Evolutionary conservation across 2,888 invertebrate genomes (phyloP).

Genomic region (Pollenia amentaria): DNA sequence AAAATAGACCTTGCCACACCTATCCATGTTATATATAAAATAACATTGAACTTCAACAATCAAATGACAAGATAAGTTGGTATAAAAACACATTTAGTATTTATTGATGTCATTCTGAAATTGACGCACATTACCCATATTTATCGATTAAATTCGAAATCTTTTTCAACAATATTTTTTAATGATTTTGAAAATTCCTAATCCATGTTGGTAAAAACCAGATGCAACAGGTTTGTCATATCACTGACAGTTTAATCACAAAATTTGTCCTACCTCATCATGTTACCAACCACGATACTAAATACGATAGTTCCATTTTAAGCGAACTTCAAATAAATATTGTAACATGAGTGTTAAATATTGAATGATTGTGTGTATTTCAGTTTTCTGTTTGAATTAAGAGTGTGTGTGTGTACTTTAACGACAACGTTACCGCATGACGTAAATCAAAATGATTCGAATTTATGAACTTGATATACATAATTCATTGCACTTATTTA

Average conservation of each 20-base stretch:
- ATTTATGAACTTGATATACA: constrained; percentile 55
- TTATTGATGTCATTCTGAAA: constrained; percentile 1
- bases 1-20: no score
- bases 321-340: background rate
- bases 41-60: background rate
- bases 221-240: constrained; percentile 13
- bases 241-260: background rate
- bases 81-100: background rate
- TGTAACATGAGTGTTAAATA: constrained; percentile 17
- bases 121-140: constrained; percentile 6
- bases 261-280: background rate
- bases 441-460: constrained; percentile 43
- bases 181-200: background rate
- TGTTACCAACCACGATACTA: background rate
- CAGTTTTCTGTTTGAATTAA: background rate
- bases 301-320: constrained; percentile 6
- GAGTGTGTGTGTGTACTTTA: constrained; percentile 1
- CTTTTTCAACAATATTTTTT: background rate
- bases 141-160: background rate
- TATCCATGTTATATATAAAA: background rate
- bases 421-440: constrained; percentile 45
- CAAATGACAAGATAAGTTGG: background rate
- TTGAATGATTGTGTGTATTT: background rate
- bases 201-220: constrained; percentile 1
- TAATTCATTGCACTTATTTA: constrained; percentile 63